Percentiles rank a stretch among this genome's conserved stretches.
phyloP scores from a whole-genome alignment of 1,140 invertebrate species.

The Metaphire vulgaris region DNA sequence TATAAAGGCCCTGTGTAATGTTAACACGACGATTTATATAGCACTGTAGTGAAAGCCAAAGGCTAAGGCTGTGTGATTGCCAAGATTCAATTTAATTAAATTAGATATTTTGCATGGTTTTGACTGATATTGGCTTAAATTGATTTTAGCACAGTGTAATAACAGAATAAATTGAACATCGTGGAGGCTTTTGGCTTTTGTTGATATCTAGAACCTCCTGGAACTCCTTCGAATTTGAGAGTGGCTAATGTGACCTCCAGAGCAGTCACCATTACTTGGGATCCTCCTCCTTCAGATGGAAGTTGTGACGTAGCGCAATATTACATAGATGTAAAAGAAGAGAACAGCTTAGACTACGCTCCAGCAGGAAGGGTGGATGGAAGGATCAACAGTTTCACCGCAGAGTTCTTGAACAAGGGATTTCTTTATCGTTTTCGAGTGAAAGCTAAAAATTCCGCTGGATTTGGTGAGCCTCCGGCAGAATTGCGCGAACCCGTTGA shows the following conservation, averaged over 20 bases:
- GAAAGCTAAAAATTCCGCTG: slow-evolving; percentile 85
- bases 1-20: no score
- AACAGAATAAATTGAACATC: no score
- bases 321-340: slow-evolving; percentile 86
- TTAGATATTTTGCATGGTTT: no score
- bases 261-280: slow-evolving; percentile 74
- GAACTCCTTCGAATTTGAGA: slow-evolving; percentile 75
- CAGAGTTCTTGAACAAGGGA: slow-evolving; percentile 80
- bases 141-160: no score
- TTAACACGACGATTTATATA: no score
- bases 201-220: slow-evolving; percentile 58
- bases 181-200: no score
- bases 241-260: slow-evolving; percentile 86
- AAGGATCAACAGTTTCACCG: slow-evolving; percentile 36
- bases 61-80: no score
- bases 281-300: slow-evolving; percentile 71
- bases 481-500: slow-evolving; percentile 17
- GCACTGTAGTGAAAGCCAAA: no score
- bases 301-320: slow-evolving; percentile 72
- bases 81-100: no score
- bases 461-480: slow-evolving; percentile 67
- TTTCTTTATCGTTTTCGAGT: slow-evolving; percentile 91
- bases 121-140: no score
- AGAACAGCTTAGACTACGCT: slow-evolving; percentile 39
- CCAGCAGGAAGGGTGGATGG: slow-evolving; percentile 16